Base-by-base conservation (phyloP, 2,113 vertebrate species). In the Machaerirhynchus nigripectus region DNA sequence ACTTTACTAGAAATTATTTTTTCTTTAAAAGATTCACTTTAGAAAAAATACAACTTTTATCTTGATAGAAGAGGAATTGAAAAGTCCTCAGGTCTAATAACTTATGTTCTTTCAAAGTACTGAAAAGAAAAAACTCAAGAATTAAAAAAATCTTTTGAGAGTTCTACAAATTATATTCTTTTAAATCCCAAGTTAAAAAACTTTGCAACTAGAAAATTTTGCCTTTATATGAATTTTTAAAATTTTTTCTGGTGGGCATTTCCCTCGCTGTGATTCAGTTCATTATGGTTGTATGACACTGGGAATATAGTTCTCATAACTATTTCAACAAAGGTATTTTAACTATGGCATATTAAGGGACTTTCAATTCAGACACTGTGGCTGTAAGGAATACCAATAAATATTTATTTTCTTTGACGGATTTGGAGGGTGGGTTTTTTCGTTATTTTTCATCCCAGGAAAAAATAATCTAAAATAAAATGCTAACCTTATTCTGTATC, bases 1-100 rank as follows among this genome's bases (percentile, higher is more conserved):
- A 53, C 0, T n/a, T 76, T 31, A 17, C 67, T 47, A 19, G 1
- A 12, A 61, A 39, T 0, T 0, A 1, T 19, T 65, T 67, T 67
- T 82, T 61, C 18, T n/a, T 87, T 28, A 33, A 80, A 79, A 71
- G 40, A n/a, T 13, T 68, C 1, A 21, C 13, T 80, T 73, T 7
- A 44, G 5, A 57, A 79, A 81, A 92, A 74, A 22, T 23, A 3
- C 0, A 55, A 33, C 2, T 68, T 65, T 53, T 40, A 22, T 30
- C 55, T 84, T 30, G 1, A n/a, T 40, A 30, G 24, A 52, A 86
- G 35, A 80, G 1, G 31, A 46, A 10, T 42, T 70, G 14, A 33
- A 15, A 37, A 73, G 2, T 55, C 10, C 5, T 53, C 13, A 71
- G 4, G 14, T 78, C 17, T 59, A 82, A 50, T 35, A 67, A 60